phyloP scores from a whole-genome alignment of 2,888 invertebrate species.

The Gibbula magus region DNA sequence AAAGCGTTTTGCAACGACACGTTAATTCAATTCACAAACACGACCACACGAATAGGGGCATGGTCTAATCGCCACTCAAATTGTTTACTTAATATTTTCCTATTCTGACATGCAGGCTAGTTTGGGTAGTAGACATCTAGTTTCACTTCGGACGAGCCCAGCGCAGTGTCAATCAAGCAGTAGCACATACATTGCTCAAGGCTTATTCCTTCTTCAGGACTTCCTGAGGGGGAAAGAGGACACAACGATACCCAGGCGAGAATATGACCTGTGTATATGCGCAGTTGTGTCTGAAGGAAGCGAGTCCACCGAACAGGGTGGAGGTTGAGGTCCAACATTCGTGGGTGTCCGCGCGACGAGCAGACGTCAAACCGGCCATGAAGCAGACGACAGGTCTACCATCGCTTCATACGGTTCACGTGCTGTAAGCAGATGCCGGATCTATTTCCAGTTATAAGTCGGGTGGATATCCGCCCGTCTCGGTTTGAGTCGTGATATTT shows the following conservation, averaged over 20 bases:
- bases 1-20: slow-evolving; percentile 15
- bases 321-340: not conserved
- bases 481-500: not conserved
- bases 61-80: not conserved
- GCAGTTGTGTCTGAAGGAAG: too few species aligned
- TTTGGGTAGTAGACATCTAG: not conserved
- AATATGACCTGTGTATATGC: too few species aligned
- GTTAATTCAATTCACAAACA: slow-evolving; percentile 22
- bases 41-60: slow-evolving; percentile 12
- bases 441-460: not conserved
- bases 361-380: not conserved
- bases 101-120: not conserved
- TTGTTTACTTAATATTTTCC: slow-evolving; percentile 23
- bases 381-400: not conserved
- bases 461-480: not conserved
- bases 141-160: not conserved
- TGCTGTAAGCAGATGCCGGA: not conserved
- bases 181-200: not conserved
- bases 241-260: not conserved
- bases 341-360: not conserved
- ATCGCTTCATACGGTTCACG: not conserved
- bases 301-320: too few species aligned
- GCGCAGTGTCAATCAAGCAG: not conserved
- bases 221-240: not conserved
- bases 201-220: not conserved